phyloP scores from a whole-genome alignment of 2,113 vertebrate species.

The Camelus bactrianus region DNA sequence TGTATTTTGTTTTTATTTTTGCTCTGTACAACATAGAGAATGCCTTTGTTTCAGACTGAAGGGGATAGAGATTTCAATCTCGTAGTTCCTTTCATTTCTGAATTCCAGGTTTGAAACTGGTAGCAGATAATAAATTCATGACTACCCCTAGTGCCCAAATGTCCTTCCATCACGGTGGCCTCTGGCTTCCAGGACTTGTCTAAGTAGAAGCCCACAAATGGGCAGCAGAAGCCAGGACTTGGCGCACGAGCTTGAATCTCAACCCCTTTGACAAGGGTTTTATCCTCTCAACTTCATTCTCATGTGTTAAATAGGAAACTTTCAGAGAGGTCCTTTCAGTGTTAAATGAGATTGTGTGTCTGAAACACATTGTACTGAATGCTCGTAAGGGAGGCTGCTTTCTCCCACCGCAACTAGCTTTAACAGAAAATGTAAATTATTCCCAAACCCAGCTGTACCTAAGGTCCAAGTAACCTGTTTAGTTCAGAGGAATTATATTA shows the following conservation, averaged over 20 bases:
- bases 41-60: background rate
- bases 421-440: background rate
- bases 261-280: background rate
- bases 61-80: background rate
- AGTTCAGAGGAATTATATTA: background rate
- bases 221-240: background rate
- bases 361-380: background rate
- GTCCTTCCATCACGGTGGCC: background rate
- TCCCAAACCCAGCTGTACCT: background rate
- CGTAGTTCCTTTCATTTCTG: background rate
- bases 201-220: background rate
- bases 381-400: background rate
- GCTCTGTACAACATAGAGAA: background rate
- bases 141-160: background rate
- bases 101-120: background rate
- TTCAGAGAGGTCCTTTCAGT: background rate
- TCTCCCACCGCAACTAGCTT: background rate
- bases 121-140: background rate
- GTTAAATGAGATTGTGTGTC: background rate
- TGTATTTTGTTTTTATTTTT: background rate
- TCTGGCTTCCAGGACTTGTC: background rate
- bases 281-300: background rate
- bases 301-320: background rate
- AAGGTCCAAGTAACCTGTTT: background rate
- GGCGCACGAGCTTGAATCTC: background rate